Evolutionary conservation across 2,888 invertebrate genomes (phyloP), one percentile per base, ranked within the genome.

Genomic region (Mesoligia furuncula): DNA sequence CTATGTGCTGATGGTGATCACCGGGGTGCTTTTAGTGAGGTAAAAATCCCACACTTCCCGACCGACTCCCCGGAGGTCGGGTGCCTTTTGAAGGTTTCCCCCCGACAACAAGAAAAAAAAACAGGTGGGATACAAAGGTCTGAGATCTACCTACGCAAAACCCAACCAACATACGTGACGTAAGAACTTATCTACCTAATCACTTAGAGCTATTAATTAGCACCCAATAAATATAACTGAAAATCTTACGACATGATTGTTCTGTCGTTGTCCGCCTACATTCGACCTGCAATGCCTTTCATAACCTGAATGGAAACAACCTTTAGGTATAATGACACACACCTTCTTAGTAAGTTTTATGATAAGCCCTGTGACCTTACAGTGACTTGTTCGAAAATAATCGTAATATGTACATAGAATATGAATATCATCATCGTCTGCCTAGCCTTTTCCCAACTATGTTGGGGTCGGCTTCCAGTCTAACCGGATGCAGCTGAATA

Each of bases 281-380:
- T 67, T 70, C 78, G 86, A 86, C 86, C 86, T 85, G 77, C 76
- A 78, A 24, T 48, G 66, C 77, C 76, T 83, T 85, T 75, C 59
- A 77, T 80, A 76, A 79, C 64, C 64, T 65, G 48, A 68, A 75
- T 76, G 78, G 76, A 78, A 80, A 80, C 64, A 75, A 83, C 85
- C 84, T 77, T 69, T 76, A 83, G 59, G n/a, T n/a, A n/a, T n/a
- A n/a, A 73, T 80, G 69, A 57, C 67, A 78, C 51, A 39, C 39
- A 69, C 65, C 17, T 79, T 66, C 31, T n/a, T 66, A 62, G 27
- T 76, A 76, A 48, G 54, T 83, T 61, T 67, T 57, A 76, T 70
- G 57, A 54, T 81, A 24, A 45, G 27, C 15, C 39, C 57, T 15
- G 48, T 75, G 79, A 84, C 84, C 75, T 83, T 83, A 79, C 17